Conservation (phyloP, 2,797 vertebrate species). For the Acanthurus tractus region DNA sequence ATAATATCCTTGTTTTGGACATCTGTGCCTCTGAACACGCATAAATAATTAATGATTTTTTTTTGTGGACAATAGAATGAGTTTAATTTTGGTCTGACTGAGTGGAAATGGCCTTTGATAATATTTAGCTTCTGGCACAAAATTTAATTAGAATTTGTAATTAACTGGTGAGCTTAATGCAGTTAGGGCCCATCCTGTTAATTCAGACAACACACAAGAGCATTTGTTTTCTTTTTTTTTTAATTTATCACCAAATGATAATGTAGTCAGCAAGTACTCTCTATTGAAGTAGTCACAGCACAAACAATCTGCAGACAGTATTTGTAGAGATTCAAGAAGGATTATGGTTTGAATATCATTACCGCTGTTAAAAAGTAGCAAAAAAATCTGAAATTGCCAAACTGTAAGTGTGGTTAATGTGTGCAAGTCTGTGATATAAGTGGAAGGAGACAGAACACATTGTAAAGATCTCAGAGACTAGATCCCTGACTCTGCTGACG, state of each 20-base stretch:
- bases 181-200: not conserved
- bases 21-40: not conserved
- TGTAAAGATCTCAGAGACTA: slow-evolving; percentile 51
- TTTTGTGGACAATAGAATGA: not conserved
- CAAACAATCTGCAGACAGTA: not conserved
- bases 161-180: not conserved
- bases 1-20: not conserved
- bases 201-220: not conserved
- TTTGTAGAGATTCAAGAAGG: not conserved
- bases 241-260: not conserved
- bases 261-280: not conserved
- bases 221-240: slow-evolving; percentile 12
- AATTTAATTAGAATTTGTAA: not conserved
- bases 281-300: not conserved
- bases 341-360: not conserved
- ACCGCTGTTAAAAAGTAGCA: not conserved
- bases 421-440: slow-evolving; percentile 43
- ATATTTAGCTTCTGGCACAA: slow-evolving; percentile 2
- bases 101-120: not conserved
- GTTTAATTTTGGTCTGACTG: not conserved
- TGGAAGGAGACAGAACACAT: slow-evolving; percentile 32
- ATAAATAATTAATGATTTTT: not conserved
- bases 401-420: slow-evolving; percentile 31
- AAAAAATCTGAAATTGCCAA: not conserved
- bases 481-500: slow-evolving; percentile 42